A percentile compares a stretch with the other conserved stretches of the same genome.
phyloP scores from a whole-genome alignment of 1,140 invertebrate genomes.

The Akabosia matsudoensis region DNA sequence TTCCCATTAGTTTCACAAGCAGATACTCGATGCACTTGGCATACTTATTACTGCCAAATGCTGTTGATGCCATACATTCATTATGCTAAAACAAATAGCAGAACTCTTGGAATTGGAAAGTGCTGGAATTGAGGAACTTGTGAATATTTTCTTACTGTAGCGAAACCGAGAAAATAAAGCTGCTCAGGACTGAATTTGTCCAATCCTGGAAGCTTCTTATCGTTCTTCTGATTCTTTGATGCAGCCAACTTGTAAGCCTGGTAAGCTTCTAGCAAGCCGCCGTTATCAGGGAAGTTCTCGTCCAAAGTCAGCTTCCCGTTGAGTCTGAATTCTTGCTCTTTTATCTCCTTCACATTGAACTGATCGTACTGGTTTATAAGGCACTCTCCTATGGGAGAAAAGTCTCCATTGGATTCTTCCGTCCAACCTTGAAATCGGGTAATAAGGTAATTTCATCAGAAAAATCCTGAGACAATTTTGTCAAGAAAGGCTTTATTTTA shows the following conservation, averaged over 20 bases:
- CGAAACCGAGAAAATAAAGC: slow-evolving; percentile 60
- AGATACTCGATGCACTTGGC: no score
- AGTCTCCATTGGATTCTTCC: slow-evolving; percentile 29
- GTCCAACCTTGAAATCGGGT: slow-evolving; percentile 27
- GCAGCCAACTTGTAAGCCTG: slow-evolving; percentile 66
- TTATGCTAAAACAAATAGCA: no score
- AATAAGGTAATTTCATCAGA: neutral
- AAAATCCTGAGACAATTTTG: neutral
- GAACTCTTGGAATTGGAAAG: no score
- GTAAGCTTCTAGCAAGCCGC: slow-evolving; percentile 73
- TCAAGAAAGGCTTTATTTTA: neutral
- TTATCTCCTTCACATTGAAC: slow-evolving; percentile 10
- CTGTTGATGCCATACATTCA: no score
- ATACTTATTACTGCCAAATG: neutral
- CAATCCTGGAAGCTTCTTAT: slow-evolving; percentile 68
- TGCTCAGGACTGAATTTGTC: slow-evolving; percentile 63
- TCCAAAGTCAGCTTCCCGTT: slow-evolving; percentile 34
- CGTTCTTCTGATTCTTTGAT: slow-evolving; percentile 48
- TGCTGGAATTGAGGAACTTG: neutral
- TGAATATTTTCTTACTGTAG: slow-evolving; percentile 52
- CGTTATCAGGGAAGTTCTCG: slow-evolving; percentile 38
- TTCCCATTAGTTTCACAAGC: neutral
- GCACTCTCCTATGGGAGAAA: slow-evolving; percentile 27
- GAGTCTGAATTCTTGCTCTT: neutral
- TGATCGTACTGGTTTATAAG: slow-evolving; percentile 30